Percentiles rank a stretch among this genome's conserved stretches.
Evolutionary conservation across 2,888 invertebrate species (phyloP).

Genomic region (Apotomis turbidana): DNA sequence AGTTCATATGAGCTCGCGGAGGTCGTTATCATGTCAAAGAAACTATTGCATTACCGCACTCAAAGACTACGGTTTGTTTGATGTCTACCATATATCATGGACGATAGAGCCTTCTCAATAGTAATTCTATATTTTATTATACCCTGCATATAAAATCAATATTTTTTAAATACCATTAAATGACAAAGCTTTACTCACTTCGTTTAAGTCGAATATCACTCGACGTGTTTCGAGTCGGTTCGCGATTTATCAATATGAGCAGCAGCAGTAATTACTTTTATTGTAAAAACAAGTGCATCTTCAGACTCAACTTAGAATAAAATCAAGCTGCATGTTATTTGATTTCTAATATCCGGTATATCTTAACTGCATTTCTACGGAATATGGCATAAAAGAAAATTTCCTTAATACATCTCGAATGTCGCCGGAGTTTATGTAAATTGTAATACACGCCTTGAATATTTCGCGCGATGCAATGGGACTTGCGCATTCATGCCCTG

Average conservation of each 20-base stretch:
- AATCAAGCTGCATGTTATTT: not conserved
- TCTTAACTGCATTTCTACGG: slow-evolving; percentile 56
- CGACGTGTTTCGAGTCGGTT: no score
- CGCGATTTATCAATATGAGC: no score
- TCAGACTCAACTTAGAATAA: not conserved
- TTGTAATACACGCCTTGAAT: slow-evolving; percentile 73
- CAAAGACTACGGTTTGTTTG: slow-evolving; percentile 78
- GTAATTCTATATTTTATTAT: slow-evolving; percentile 43
- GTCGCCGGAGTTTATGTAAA: slow-evolving; percentile 77
- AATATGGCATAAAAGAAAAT: slow-evolving; percentile 74
- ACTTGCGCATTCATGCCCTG: slow-evolving; percentile 67
- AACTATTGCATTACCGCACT: slow-evolving; percentile 78
- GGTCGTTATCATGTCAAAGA: slow-evolving; percentile 82
- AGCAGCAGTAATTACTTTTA: slow-evolving; percentile 5
- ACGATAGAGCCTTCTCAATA: slow-evolving; percentile 59
- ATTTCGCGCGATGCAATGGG: slow-evolving; percentile 64
- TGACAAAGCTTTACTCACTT: no score
- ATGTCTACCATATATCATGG: slow-evolving; percentile 65
- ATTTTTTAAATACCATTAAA: slow-evolving; percentile 7
- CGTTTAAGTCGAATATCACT: no score
- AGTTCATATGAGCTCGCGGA: slow-evolving; percentile 65
- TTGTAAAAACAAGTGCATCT: not conserved
- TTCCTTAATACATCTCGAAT: slow-evolving; percentile 76
- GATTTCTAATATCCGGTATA: not conserved
- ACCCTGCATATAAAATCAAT: slow-evolving; percentile 26